phyloP scores from a whole-genome alignment of 2,113 vertebrate genomes.

The Brevimyrus niger region DNA sequence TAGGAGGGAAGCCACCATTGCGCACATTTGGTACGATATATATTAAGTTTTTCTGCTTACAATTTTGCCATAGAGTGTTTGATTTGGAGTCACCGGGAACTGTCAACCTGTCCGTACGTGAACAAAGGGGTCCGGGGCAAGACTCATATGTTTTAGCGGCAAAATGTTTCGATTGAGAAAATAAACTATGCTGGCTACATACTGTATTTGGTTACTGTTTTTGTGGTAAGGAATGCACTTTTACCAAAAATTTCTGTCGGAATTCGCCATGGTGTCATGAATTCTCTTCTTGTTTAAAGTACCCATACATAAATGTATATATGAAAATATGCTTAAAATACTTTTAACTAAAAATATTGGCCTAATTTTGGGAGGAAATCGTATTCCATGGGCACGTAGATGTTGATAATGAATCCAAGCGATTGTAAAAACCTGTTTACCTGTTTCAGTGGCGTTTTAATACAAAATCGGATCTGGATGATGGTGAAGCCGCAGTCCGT shows the following conservation, averaged over 20 bases:
- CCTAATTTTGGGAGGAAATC: not conserved
- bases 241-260: not conserved
- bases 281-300: not conserved
- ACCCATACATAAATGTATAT: not conserved
- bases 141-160: not conserved
- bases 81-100: not conserved
- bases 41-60: not conserved
- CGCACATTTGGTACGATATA: not conserved
- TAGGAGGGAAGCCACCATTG: not conserved
- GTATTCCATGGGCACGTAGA: not conserved
- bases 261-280: not conserved
- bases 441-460: not conserved
- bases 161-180: not conserved
- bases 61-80: not conserved
- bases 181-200: not conserved
- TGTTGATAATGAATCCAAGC: not conserved
- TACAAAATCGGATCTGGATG: not conserved
- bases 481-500: not conserved
- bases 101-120: not conserved
- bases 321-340: not conserved
- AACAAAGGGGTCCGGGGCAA: not conserved
- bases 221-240: not conserved
- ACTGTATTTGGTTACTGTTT: not conserved
- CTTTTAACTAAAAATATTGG: not conserved
- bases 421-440: not conserved